Base-by-base conservation (phyloP, 1,140 invertebrate genomes). In the Drosophila tani region DNA sequence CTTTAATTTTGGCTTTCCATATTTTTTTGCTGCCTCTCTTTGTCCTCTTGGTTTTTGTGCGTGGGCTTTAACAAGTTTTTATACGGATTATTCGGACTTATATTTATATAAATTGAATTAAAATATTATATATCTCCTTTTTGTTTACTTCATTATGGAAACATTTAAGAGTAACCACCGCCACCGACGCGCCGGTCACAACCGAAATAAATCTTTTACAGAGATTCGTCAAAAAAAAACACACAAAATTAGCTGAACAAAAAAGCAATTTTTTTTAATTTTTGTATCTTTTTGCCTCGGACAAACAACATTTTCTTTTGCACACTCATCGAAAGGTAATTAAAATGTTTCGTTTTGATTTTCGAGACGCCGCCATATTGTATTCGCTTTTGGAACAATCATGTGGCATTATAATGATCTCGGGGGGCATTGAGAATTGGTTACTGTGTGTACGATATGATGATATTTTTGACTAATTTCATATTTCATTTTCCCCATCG, bases 271-370 rank as follows among this genome's bases (percentile, higher is more conserved):
- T 73, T 69, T 60, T 21, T 15, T 67, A 49, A 69, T 63, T 58
- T 69, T 81, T 47, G 57, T 50, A 56, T 62, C 41, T 57, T 51
- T 50, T 40, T n/a, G 53, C 35, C 53, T 35, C 35, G 38, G 35
- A 58, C 46, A 77, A 76, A 64, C 69, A 65, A 57, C 24, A 63
- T 81, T 85, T 73, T 70, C 82, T 90, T 91, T 90, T 91, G 90
- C 90, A 81, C 69, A 90, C 83, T 90, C 90, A 91, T 91, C 75
- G 82, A 75, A 79, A 90, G 83, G 90, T 91, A 91, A 91, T 91
- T 91, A 91, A 91, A 91, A 90, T 91, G 85, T 91, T 90, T 88
- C 73, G 78, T 74, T 88, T 67, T 65, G 74, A 70, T 81, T 82
- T 60, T 66, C 40, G 45, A 57, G 65, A 62, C 68, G 71, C 81